Evolutionary conservation across 1,140 invertebrate genomes (phyloP).

Genomic region (Limonius californicus): DNA sequence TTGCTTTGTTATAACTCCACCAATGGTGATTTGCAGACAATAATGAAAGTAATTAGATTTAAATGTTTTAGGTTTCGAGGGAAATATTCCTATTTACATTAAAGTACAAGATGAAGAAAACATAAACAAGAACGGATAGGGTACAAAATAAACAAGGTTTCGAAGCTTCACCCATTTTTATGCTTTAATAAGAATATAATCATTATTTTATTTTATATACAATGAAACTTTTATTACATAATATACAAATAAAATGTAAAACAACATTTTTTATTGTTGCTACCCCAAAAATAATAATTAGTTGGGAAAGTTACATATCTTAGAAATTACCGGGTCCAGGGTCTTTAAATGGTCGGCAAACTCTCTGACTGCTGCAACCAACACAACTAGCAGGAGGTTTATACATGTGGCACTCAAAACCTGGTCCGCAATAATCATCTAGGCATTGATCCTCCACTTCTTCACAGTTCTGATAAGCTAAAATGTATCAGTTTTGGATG

Average conservation of each 20-base stretch:
- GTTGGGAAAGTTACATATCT: no score
- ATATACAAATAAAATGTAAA: no score
- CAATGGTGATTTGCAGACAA: no score
- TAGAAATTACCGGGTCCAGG: background rate
- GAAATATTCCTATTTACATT: constrained; percentile 16
- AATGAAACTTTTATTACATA: no score
- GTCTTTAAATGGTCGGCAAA: constrained; percentile 32
- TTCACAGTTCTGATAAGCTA: constrained; percentile 33
- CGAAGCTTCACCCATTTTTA: no score
- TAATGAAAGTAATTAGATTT: background rate
- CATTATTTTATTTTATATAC: no score
- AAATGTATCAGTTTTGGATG: background rate
- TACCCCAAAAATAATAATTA: no score
- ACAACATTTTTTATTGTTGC: no score
- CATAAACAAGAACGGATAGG: no score
- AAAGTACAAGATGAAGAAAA: background rate
- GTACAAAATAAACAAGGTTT: no score
- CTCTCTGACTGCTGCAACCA: constrained; percentile 39
- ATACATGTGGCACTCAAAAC: constrained; percentile 41
- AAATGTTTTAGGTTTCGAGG: constrained; percentile 17
- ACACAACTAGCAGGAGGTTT: constrained; percentile 37
- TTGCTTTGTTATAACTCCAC: no score
- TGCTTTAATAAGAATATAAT: no score
- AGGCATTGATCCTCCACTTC: constrained; percentile 37
- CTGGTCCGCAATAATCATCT: constrained; percentile 39